Conservation (phyloP, 2,113 vertebrate genomes). For the Python bivittatus region DNA sequence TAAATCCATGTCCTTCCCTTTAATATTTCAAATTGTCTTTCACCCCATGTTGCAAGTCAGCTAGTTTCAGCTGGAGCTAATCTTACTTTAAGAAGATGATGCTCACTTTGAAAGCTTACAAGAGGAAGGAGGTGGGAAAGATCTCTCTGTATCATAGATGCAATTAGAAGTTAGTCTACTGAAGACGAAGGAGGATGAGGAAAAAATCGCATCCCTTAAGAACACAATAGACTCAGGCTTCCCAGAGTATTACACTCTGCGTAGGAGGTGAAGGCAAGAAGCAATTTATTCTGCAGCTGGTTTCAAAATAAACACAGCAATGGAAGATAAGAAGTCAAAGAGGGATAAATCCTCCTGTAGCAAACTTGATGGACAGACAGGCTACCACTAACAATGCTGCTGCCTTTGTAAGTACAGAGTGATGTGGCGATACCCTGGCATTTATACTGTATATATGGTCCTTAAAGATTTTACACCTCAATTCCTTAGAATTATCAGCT, state of each 20-base stretch:
- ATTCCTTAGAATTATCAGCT: slow-evolving; percentile 99
- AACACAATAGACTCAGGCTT: slow-evolving; percentile 71
- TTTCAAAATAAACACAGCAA: slow-evolving; percentile 81
- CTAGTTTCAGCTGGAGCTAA: slow-evolving; percentile 29
- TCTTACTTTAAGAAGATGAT: slow-evolving; percentile 36
- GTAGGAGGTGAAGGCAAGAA: slow-evolving; percentile 83
- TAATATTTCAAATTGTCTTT: slow-evolving; percentile 27
- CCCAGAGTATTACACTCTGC: slow-evolving; percentile 73
- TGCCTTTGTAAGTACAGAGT: slow-evolving; percentile 91
- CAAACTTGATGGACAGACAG: slow-evolving; percentile 93
- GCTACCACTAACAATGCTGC: slow-evolving; percentile 92
- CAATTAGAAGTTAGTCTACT: slow-evolving; percentile 75
- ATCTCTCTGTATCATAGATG: slow-evolving; percentile 63
- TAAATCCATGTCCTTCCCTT: slow-evolving; percentile 39
- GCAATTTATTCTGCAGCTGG: slow-evolving; percentile 83
- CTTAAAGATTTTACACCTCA: slow-evolving; percentile 99
- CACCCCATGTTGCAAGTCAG: neutral
- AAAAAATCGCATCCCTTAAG: slow-evolving; percentile 49
- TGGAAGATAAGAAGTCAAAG: slow-evolving; percentile 89
- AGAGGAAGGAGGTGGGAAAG: slow-evolving; percentile 32
- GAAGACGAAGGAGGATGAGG: slow-evolving; percentile 54
- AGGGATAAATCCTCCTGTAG: slow-evolving; percentile 89
- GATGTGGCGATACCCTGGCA: slow-evolving; percentile 98
- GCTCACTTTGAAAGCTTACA: slow-evolving; percentile 42
- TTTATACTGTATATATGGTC: slow-evolving; percentile 94